Conservation (phyloP, 2,797 vertebrate genomes). For the Scolopax bukidnonensis region DNA sequence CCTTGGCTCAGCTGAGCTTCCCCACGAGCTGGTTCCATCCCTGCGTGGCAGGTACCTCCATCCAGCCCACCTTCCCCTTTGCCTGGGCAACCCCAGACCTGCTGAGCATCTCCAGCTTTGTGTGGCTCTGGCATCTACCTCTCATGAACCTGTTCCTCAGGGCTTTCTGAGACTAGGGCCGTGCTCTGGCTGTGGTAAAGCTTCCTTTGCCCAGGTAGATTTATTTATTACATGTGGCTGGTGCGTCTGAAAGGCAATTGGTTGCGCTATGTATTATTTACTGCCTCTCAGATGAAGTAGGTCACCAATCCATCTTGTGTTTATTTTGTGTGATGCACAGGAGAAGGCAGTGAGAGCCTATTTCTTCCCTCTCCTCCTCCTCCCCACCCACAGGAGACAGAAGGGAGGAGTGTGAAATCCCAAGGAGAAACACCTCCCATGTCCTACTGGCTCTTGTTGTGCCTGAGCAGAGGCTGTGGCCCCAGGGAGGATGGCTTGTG, state of each 20-base stretch:
- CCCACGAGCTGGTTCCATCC: background rate
- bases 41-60: background rate
- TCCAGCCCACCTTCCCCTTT: background rate
- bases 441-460: fast-evolving
- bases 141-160: fast-evolving
- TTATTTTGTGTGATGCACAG: background rate
- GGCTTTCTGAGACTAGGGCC: background rate
- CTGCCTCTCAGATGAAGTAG: background rate
- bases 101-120: background rate
- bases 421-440: fast-evolving
- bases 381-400: background rate
- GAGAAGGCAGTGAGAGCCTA: background rate
- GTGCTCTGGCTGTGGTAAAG: background rate
- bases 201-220: background rate
- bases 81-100: fast-evolving
- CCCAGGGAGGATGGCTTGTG: background rate
- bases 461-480: background rate
- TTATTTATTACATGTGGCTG: background rate
- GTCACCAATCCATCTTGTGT: background rate
- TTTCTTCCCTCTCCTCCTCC: background rate
- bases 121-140: fast-evolving
- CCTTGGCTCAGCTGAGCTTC: background rate
- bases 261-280: background rate
- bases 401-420: background rate
- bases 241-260: background rate